phyloP scores from a whole-genome alignment of 2,113 vertebrate genomes.

The Oreotrochilus melanogaster region DNA sequence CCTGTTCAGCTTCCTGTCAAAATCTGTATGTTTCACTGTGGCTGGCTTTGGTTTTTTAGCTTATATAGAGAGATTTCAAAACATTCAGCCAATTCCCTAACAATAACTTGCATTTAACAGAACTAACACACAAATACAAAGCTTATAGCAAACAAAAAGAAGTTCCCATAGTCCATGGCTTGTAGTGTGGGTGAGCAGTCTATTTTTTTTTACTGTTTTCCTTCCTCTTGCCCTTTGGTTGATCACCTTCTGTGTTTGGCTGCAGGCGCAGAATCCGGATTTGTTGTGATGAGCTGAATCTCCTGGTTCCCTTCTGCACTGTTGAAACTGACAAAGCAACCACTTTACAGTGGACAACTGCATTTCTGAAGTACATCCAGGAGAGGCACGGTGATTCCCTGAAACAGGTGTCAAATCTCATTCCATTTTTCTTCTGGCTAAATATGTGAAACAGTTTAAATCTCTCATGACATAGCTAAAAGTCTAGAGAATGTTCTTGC shows the following conservation, averaged over 20 bases:
- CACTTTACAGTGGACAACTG: slow-evolving; percentile 90
- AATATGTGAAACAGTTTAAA: neutral
- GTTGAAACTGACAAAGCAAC: slow-evolving; percentile 89
- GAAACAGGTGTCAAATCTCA: slow-evolving; percentile 81
- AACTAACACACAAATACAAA: neutral
- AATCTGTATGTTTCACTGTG: fast-evolving
- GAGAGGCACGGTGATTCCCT: slow-evolving; percentile 86
- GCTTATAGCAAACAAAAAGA: neutral
- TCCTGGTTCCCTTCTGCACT: slow-evolving; percentile 89
- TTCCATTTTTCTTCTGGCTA: neutral
- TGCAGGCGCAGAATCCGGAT: slow-evolving; percentile 88
- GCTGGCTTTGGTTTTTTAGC: neutral
- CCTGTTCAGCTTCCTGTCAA: no score
- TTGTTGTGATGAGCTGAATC: slow-evolving; percentile 93
- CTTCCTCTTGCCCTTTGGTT: fast-evolving
- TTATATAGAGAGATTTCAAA: neutral
- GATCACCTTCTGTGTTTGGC: neutral
- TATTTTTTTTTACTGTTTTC: neutral
- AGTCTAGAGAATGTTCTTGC: neutral
- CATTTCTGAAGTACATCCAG: slow-evolving; percentile 90
- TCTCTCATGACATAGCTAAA: fast-evolving
- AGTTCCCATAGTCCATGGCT: neutral
- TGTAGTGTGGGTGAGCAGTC: no score
- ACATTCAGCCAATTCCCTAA: neutral
- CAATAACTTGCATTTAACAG: neutral